Evolutionary conservation across 2,888 invertebrate species (phyloP), one percentile per base, ranked within the genome.

Genomic region (Ptilodon capucinus): DNA sequence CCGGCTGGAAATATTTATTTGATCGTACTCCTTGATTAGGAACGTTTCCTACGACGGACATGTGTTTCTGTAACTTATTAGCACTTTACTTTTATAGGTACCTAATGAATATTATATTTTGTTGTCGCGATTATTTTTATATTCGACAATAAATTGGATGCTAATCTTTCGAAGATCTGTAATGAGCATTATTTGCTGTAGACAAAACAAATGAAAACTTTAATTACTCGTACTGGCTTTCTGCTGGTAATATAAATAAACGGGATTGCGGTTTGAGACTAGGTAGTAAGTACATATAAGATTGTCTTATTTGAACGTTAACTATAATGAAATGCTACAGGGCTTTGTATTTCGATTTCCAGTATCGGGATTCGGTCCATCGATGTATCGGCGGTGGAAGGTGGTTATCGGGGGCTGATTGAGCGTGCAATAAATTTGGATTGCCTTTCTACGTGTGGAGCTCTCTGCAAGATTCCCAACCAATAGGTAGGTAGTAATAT

Each of bases 391-490:
- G 59, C 51, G 38, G 63, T 60, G 42, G 58, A 60, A 60, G 57
- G 61, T 58, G 62, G 74, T 76, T 79, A 81, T 76, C 78, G 70
- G 62, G 60, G 71, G 63, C 73, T 79, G 79, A 83, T 81, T 77
- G 76, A 80, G 74, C 74, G 70, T 60, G 73, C 75, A 74, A 82
- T 84, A 81, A 81, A 83, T 84, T 79, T 71, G 61, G 74, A 78
- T 79, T 76, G 74, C 74, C 71, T 79, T 74, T 68, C 66, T 70
- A 74, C 74, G 69, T 69, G 68, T 62, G 68, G 63, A 59, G 61
- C 64, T 56, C 53, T 58, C 51, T 46, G 46, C 21, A 47, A 49
- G 51, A 64, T 55, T 58, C 56, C 42, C 43, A 49, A 53, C 49
- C 52, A 42, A 53, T 51, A 53, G 35, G 49, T 46, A 44, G 40